Percentiles rank a stretch among this genome's conserved stretches.
These are phyloP conservation scores for Arion vulgaris DNA, from an alignment of 1,140 invertebrate genomes.

Conservation along the genomic window DNA sequence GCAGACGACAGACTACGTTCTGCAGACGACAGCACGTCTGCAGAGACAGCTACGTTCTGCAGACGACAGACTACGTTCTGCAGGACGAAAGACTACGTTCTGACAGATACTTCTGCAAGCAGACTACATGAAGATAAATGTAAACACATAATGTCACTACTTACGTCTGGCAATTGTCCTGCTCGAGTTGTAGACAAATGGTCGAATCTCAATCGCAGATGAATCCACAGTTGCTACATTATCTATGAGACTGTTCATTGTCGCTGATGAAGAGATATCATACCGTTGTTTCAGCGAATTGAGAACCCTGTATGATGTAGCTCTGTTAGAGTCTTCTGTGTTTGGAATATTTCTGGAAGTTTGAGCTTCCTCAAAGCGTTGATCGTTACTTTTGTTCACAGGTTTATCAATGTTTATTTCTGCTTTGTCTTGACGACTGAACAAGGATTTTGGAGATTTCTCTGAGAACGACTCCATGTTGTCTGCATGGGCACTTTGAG, in stretches of 20 bases:
- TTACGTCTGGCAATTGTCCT: constrained; percentile 35
- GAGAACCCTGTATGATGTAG: neutral
- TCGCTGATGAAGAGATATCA: neutral
- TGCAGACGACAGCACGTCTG: no score
- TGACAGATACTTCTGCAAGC: no score
- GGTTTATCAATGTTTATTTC: neutral
- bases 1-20: no score
- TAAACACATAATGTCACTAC: no score
- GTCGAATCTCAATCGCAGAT: neutral
- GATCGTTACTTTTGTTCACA: neutral
- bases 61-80: no score
- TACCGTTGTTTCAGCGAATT: neutral
- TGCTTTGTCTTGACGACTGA: neutral
- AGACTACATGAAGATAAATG: no score
- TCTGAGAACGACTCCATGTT: neutral
- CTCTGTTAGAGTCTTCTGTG: no score
- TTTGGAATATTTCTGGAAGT: neutral
- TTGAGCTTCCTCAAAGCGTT: neutral
- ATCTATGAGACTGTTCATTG: neutral
- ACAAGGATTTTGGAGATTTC: neutral
- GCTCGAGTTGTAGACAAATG: constrained; percentile 30
- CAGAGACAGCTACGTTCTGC: no score
- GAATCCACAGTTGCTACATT: no score
- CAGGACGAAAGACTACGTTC: no score
- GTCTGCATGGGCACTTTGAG: neutral